Percentiles rank a stretch among this genome's conserved stretches.
These are phyloP conservation scores for Napeogenes inachia DNA, from an alignment of 2,888 invertebrate species.

Conservation along the genomic window DNA sequence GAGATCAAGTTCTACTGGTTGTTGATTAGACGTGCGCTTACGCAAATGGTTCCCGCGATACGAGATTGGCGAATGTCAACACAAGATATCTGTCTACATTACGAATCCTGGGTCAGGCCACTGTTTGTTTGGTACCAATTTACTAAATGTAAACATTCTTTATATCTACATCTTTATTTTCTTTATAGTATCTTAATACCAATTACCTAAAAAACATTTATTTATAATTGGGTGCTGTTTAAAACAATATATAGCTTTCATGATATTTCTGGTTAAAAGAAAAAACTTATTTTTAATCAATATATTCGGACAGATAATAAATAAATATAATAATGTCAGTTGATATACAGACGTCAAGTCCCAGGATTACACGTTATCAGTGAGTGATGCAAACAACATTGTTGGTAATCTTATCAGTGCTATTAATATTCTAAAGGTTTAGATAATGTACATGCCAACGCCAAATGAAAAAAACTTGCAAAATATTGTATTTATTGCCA, in stretches of 20 bases:
- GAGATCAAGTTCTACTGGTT: conserved; percentile 41
- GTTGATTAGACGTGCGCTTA: conserved; percentile 55
- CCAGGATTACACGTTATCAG: conserved; percentile 2
- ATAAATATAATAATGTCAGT: background rate
- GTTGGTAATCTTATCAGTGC: conserved; percentile 9
- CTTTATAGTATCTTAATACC: too few species aligned
- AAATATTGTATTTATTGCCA: background rate
- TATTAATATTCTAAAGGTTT: background rate
- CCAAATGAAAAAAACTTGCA: background rate
- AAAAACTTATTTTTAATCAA: too few species aligned
- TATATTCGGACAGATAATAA: too few species aligned
- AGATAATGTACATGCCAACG: background rate
- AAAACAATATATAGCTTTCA: too few species aligned
- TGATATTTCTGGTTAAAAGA: too few species aligned
- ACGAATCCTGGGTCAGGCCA: conserved; percentile 52
- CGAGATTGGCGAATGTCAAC: conserved; percentile 65
- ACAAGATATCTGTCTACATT: conserved; percentile 55
- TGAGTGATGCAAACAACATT: conserved; percentile 6
- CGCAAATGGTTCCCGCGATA: conserved; percentile 67
- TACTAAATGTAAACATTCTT: conserved; percentile 16
- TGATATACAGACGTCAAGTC: background rate
- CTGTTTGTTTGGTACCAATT: conserved; percentile 41
- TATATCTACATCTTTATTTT: background rate
- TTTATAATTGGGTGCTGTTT: too few species aligned
- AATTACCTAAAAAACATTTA: too few species aligned